Base-by-base conservation (phyloP, 2,113 vertebrate genomes). In the Xenotilapia flavipinnis region DNA sequence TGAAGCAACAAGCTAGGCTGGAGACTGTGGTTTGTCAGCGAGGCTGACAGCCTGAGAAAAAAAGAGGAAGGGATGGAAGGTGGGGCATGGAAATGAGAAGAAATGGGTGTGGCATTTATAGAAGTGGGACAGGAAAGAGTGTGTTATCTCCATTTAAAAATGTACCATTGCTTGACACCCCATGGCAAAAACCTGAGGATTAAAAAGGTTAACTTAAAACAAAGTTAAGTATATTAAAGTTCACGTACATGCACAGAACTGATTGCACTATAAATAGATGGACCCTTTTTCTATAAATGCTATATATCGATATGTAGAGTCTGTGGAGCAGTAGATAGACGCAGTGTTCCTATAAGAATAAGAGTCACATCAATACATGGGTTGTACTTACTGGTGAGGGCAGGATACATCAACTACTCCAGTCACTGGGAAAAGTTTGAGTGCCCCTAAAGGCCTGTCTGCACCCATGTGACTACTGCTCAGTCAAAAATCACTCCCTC, bases 1-100 rank as follows among this genome's bases (percentile, higher is more conserved):
- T 1, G 58, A 62, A 11, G 17, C 58, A 62, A 36, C 58, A 62
- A 36, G 31, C 58, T 19, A 36, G 3, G 36, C 33, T 0, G 0
- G 33, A 68, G 62, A 21, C 19, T 40, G 33, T 68, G 36, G 65
- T 42, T 70, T 70, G 36, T 42, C 12, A 70, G 65, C 3, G 1
- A 42, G 65, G 36, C 5, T 70, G 65, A 14, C 1, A 42, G 38
- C 62, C 62, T 6, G 12, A 42, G 65, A 15, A 70, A 42, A 23
- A 40, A 42, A 9, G 10, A 12, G 6, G 13, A 42, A 9, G 2
- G 10, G 8, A 23, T 15, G 12, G 38, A 70, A 15, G 65, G 68
- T 45, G 38, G 38, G 68, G 0, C 38, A 73, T 42, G 38, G 38
- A 45, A 73, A 45, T 17, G 38, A 73, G 38, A 73, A 73, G 14